These are phyloP conservation scores for Dexiosoma caninum DNA, from an alignment of 2,888 invertebrate species.

Conservation along the genomic window DNA sequence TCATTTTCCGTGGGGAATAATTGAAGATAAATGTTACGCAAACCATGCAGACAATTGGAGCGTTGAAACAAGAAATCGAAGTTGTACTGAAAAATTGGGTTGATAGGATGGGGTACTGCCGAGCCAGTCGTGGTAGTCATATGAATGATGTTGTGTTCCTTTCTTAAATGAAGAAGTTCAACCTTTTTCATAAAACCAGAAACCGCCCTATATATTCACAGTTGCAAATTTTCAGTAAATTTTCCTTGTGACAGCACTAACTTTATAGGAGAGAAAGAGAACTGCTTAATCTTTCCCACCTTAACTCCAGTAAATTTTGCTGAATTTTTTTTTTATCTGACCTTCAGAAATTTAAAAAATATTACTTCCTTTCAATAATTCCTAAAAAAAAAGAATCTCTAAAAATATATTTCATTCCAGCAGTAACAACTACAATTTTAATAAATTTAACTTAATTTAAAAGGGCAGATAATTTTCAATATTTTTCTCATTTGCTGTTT, in stretches of 20 bases:
- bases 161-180: not conserved
- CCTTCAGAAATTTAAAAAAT: not conserved
- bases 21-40: too few species aligned
- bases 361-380: slow-evolving; percentile 45
- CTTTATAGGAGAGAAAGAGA: too few species aligned
- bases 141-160: not conserved
- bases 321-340: too few species aligned
- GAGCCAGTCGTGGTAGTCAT: not conserved
- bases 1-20: too few species aligned
- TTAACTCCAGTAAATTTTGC: not conserved
- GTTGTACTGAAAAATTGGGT: not conserved
- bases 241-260: too few species aligned
- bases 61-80: too few species aligned
- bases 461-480: slow-evolving; percentile 46
- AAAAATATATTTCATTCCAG: too few species aligned
- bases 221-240: too few species aligned
- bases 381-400: not conserved
- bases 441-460: slow-evolving; percentile 53
- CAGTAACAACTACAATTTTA: slow-evolving; percentile 14
- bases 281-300: not conserved
- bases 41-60: too few species aligned
- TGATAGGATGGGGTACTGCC: not conserved
- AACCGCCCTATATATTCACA: too few species aligned
- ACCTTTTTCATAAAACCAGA: not conserved
- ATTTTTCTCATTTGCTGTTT: not conserved